Evolutionary conservation across 1,140 invertebrate species (phyloP).

Genomic region (Eumaeus atala): DNA sequence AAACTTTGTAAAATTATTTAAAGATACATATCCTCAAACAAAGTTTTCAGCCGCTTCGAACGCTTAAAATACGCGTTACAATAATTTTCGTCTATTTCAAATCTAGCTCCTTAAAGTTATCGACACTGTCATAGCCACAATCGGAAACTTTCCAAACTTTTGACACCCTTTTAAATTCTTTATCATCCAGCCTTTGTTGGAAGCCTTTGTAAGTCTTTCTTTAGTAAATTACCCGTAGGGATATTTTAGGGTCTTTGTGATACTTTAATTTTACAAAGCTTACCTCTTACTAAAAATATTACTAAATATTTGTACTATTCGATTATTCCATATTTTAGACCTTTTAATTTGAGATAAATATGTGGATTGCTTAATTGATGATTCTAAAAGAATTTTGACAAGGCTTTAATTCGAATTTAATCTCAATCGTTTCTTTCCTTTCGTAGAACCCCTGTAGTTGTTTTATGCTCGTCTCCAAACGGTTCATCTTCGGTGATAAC

Average conservation of each 20-base stretch:
- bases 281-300: too few relatives aligned
- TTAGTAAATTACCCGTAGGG: conserved; percentile 18
- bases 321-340: too few relatives aligned
- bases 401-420: too few relatives aligned
- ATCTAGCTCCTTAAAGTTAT: conserved; percentile 14
- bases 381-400: too few relatives aligned
- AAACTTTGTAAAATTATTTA: conserved; percentile 4
- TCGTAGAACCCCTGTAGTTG: too few relatives aligned
- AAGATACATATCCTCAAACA: background rate
- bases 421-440: too few relatives aligned
- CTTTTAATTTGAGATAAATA: too few relatives aligned
- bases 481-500: too few relatives aligned
- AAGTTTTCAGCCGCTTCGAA: background rate
- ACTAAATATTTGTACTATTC: too few relatives aligned
- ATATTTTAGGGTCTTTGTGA: background rate
- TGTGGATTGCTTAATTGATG: too few relatives aligned
- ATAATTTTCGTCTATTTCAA: conserved; percentile 12
- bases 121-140: conserved; percentile 15
- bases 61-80: conserved; percentile 8
- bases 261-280: too few relatives aligned
- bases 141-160: conserved; percentile 14
- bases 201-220: conserved; percentile 3
- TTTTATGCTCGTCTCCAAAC: too few relatives aligned
- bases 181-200: conserved; percentile 13
- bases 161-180: conserved; percentile 17